A percentile compares a stretch with the other conserved stretches of the same genome.
Conservation (phyloP, 2,797 vertebrate genomes). For the Spinus olivaceus region DNA sequence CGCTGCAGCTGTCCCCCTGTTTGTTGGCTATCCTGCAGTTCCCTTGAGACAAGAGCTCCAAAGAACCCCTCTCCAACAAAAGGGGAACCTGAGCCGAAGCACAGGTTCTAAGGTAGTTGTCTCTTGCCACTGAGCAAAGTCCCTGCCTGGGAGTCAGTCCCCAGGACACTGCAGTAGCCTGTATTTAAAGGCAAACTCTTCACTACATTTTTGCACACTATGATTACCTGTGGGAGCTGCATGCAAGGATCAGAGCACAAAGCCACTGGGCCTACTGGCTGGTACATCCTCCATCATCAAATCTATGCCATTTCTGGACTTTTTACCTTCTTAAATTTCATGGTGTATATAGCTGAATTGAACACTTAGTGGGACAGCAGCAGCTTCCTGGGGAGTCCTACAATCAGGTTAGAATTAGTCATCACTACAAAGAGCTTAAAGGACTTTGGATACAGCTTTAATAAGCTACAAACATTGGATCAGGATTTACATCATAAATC, state of each 20-base stretch:
- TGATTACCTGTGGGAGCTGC: background rate
- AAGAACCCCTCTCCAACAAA: background rate
- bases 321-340: background rate
- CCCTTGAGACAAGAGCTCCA: background rate
- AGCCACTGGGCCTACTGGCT: background rate
- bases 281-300: background rate
- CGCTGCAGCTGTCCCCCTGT: background rate
- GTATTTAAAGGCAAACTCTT: background rate
- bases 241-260: background rate
- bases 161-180: background rate
- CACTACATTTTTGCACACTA: fast-evolving
- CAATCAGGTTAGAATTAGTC: background rate
- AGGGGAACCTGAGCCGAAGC: background rate
- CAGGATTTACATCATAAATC: conserved; percentile 54
- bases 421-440: background rate
- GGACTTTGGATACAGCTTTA: conserved; percentile 33
- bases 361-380: background rate
- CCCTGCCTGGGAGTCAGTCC: background rate
- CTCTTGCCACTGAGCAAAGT: background rate
- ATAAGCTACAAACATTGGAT: conserved; percentile 15
- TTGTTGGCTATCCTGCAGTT: background rate
- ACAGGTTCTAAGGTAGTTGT: background rate
- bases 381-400: background rate
- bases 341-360: background rate
- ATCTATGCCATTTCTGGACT: background rate